Conservation (phyloP, 2,797 vertebrate genomes). For the Chanos chanos region DNA sequence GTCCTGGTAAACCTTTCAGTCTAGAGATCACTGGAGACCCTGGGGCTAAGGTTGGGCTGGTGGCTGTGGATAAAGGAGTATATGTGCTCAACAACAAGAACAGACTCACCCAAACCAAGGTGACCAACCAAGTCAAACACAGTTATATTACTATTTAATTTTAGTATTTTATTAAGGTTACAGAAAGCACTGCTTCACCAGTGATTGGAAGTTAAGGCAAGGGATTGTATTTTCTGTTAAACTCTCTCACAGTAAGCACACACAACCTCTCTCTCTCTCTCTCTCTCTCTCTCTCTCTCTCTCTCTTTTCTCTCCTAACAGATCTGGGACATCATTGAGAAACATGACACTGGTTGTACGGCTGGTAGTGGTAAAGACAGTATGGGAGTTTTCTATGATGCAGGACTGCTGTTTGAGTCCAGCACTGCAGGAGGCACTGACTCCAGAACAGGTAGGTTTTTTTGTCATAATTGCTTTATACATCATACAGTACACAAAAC, state of each 20-base stretch:
- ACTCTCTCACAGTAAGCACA: not conserved
- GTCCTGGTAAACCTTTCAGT: conserved; percentile 48
- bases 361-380: conserved; percentile 69
- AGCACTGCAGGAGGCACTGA: conserved; percentile 42
- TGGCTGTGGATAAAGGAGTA: conserved; percentile 76
- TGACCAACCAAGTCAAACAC: no score
- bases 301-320: conserved; percentile 29
- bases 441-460: conserved; percentile 39
- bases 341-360: conserved; percentile 72
- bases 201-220: no score
- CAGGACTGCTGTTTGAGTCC: conserved; percentile 66
- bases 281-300: not conserved
- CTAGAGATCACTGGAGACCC: conserved; percentile 66
- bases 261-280: no score
- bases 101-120: conserved; percentile 68
- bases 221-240: not conserved
- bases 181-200: no score
- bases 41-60: conserved; percentile 66
- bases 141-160: no score
- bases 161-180: no score
- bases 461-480: not conserved
- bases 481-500: not conserved
- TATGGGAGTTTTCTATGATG: conserved; percentile 70
- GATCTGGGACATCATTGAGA: conserved; percentile 75
- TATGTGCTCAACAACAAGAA: conserved; percentile 72